Evolutionary conservation across 2,888 invertebrate species (phyloP), one percentile per base, ranked within the genome.

Genomic region (Diarsia dahlii): DNA sequence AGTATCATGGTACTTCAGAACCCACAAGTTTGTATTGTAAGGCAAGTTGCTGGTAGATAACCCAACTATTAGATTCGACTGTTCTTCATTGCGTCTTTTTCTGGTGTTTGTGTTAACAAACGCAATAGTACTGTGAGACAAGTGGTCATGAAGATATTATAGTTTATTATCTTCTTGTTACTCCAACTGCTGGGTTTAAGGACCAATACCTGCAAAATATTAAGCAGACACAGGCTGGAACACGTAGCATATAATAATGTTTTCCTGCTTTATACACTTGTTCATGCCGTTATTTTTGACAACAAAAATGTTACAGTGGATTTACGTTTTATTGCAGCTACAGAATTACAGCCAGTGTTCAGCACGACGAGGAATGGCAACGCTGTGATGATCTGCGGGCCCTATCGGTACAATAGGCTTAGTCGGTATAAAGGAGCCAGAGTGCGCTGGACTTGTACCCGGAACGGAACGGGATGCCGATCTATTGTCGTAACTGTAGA

Each of bases 301-400:
- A 6, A n/a, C n/a, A n/a, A 46, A 18, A 46, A 18, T 34, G 23
- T 60, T 63, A 1, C 28, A 13, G 48, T 70, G 34, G 13, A 15
- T 13, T 50, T 6, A 8, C 15, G 8, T 28, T 58, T 28, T 13
- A 5, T 76, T 71, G n/a, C 76, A 76, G 71, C 6, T 34, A 10
- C 34, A 39, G 50, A 68, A 4, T 34, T 69, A 48, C 84, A 68
- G 4, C 70, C 78, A 18, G n/a, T 84, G 2, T 76, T 71, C 39
- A n/a, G 72, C 13, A 71, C 18, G 15, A 62, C 74, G 62, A 74
- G 10, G 23, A 75, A 10, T 46, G 74, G 76, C 18, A 74, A 75
- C n/a, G 45, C 62, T 2, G 76, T 76, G 2, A 18, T 76, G 4
- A 34, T 76, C 15, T 2, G n/a, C 2, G 74, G 45, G 23, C 50